Conservation (phyloP, 2,113 vertebrate genomes). For the Noturus placidus region DNA sequence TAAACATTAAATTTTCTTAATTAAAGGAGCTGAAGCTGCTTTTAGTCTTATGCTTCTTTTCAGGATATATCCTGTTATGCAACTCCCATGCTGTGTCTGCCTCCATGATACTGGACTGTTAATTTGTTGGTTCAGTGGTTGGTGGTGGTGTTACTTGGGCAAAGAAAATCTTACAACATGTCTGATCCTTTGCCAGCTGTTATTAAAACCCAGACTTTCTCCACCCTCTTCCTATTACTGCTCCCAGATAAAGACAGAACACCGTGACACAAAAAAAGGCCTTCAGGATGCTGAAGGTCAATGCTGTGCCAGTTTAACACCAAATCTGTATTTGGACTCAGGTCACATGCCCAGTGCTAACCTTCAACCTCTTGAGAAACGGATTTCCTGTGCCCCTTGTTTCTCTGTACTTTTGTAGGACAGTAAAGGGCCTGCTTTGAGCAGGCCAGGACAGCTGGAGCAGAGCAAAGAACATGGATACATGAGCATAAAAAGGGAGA, state of each 20-base stretch:
- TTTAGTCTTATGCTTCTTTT: not conserved
- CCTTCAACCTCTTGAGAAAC: conserved; percentile 60
- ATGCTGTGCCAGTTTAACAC: conserved; percentile 45
- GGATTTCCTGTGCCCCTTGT: conserved; percentile 67
- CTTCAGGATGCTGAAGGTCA: conserved; percentile 37
- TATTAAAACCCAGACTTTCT: conserved; percentile 34
- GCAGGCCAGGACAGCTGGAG: conserved; percentile 64
- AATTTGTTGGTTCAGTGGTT: conserved; percentile 8
- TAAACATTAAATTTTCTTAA: conserved; percentile 9
- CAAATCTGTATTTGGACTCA: conserved; percentile 52
- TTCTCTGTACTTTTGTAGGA: conserved; percentile 45
- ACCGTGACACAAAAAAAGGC: conserved; percentile 3
- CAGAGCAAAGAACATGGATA: conserved; percentile 46
- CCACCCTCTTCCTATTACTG: conserved; percentile 3
- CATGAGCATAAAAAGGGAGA: conserved; percentile 64
- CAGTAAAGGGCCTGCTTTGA: conserved; percentile 75
- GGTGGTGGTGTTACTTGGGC: conserved; percentile 52
- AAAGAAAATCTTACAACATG: conserved; percentile 49
- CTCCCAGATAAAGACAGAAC: conserved; percentile 29
- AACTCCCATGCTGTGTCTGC: conserved; percentile 8
- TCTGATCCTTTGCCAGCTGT: conserved; percentile 58
- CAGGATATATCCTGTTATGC: not conserved
- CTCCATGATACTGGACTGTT: conserved; percentile 29
- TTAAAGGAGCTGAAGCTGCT: conserved; percentile 16
- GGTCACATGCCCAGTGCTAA: conserved; percentile 53